These are phyloP conservation scores for Platyura marginata DNA, from an alignment of 1,140 invertebrate genomes.

Conservation along the genomic window DNA sequence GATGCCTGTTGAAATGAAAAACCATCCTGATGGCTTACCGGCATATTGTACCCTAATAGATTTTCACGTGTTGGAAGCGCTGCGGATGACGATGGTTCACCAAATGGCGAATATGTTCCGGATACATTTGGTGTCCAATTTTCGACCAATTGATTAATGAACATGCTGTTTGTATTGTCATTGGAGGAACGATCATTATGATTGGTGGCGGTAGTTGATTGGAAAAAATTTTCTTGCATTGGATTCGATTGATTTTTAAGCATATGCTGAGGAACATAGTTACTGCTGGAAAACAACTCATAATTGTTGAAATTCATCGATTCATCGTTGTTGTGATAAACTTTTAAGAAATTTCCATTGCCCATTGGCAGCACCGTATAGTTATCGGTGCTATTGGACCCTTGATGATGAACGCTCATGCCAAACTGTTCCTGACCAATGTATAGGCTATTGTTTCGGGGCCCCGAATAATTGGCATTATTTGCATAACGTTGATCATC, in stretches of 20 bases:
- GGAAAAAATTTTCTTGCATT: background rate
- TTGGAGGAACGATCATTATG: background rate
- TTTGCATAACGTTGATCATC: too few species aligned
- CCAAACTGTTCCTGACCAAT: background rate
- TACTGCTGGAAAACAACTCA: conserved; percentile 1
- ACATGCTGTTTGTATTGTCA: conserved; percentile 4
- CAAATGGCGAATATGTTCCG: conserved; percentile 66
- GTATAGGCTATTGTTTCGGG: background rate
- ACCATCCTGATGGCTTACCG: conserved; percentile 4
- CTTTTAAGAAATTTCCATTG: conserved; percentile 20
- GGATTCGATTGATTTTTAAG: background rate
- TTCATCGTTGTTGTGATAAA: conserved; percentile 8
- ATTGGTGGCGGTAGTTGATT: background rate
- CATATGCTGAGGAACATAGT: background rate
- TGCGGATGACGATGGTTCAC: conserved; percentile 21
- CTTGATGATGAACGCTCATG: background rate
- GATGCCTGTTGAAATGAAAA: conserved; percentile 4
- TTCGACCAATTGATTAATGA: conserved; percentile 57
- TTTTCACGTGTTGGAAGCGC: background rate
- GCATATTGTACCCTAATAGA: background rate
- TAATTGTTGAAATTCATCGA: background rate
- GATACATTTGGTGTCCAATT: conserved; percentile 65
- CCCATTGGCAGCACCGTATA: conserved; percentile 21
- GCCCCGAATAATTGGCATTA: too few species aligned
- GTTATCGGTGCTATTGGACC: conserved; percentile 14